These are phyloP conservation scores for Periophthalmodon schlosseri DNA, from an alignment of 2,113 vertebrate genomes.

Conservation along the genomic window DNA sequence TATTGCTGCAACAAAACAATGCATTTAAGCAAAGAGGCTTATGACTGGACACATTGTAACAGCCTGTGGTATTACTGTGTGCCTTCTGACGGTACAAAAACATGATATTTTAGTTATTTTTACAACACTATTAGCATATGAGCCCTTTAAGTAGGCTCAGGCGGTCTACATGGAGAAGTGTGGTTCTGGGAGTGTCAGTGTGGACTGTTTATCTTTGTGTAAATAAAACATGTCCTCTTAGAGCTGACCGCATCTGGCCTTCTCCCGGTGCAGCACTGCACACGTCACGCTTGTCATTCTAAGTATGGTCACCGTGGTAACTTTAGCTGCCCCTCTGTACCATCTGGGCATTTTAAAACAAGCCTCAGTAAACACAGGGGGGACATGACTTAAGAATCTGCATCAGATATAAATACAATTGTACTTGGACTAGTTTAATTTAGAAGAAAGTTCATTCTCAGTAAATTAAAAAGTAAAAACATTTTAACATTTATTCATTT, in stretches of 20 bases:
- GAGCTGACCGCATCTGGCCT: conserved; percentile 29
- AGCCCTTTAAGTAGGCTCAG: background rate
- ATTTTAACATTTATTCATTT: too few species aligned
- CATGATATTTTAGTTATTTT: too few species aligned
- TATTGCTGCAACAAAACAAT: too few species aligned
- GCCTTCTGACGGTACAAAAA: too few species aligned
- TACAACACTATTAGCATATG: too few species aligned
- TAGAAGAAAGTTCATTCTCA: too few species aligned
- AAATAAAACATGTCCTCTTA: conserved; percentile 62
- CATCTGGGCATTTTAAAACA: conserved; percentile 38
- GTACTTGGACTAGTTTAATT: too few species aligned
- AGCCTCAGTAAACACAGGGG: conserved; percentile 42
- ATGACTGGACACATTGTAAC: too few species aligned
- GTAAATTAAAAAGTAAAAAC: too few species aligned
- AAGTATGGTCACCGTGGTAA: conserved; percentile 33
- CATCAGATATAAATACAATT: background rate
- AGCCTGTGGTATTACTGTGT: too few species aligned
- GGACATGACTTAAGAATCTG: conserved; percentile 22
- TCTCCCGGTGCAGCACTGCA: conserved; percentile 13
- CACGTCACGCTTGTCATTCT: conserved; percentile 50
- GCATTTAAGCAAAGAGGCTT: too few species aligned
- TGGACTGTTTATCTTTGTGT: conserved; percentile 42
- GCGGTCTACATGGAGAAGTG: conserved; percentile 19
- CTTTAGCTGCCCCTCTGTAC: conserved; percentile 15
- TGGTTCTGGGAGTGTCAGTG: conserved; percentile 63